Evolutionary conservation across 2,888 invertebrate genomes (phyloP), one percentile per base, ranked within the genome.

Genomic region (Tiliacea citrago): DNA sequence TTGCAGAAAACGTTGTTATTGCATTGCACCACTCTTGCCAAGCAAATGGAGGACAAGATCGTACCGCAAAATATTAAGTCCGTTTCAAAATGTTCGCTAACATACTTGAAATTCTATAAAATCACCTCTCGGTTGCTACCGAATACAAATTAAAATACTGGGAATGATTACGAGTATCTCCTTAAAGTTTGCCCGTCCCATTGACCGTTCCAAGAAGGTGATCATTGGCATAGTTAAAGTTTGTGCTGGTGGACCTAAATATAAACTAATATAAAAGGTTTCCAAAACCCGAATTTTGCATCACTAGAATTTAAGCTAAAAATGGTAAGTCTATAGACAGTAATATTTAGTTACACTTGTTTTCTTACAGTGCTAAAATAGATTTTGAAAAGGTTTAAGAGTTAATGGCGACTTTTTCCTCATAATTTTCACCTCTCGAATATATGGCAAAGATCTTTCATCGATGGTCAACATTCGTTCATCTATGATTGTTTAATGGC

Each of bases 1-100:
- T 80, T 70, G 42, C 62, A 67, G n/a, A 47, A 47, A 53, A 73
- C 57, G 70, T 51, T 80, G 71, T 74, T 76, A 63, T 75, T 55
- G 45, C 35, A 42, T 51, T 69, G 55, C 24, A 57, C 24, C 45
- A 75, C n/a, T 53, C 61, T 24, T 75, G 47, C 62, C 55, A 68
- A 75, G 39, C 39, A 70, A 55, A 69, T 65, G 21, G 9, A 35
- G 55, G 13, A 77, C 62, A 73, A 53, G n/a, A 60, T 55, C 7
- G 42, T 53, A 35, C 53, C 21, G 21, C 53, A 63, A 66, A 68
- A 57, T 73, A n/a, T 69, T 21, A n/a, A 62, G 58, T 45, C 39
- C 18, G 10, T 57, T 77, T 61, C 24, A 42, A 72, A 68, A 68
- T 72, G 57, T 66, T 57, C 6, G 21, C 29, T 42, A 24, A 66